A percentile compares a stretch with the other conserved stretches of the same genome.
Conservation (phyloP, 2,888 invertebrate species). For the Ypsolopha sequella region DNA sequence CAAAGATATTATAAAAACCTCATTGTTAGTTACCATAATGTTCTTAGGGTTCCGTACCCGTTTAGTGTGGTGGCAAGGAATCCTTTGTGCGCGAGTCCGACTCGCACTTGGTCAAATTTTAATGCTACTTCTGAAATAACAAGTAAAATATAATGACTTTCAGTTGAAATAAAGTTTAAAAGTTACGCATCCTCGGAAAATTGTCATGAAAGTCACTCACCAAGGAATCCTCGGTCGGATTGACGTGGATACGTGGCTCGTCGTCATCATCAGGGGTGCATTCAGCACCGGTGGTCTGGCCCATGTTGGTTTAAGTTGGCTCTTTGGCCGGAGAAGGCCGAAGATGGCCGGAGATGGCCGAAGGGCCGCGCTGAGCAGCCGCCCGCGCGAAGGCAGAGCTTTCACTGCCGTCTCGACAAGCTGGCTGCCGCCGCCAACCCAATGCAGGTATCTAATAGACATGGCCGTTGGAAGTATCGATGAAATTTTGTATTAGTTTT, state of each 20-base stretch:
- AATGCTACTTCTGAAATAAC: too few relatives aligned
- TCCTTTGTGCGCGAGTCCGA: too few relatives aligned
- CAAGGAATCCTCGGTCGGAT: slow-evolving; percentile 64
- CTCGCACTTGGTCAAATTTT: too few relatives aligned
- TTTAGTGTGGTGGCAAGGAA: too few relatives aligned
- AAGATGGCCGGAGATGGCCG: slow-evolving; percentile 18
- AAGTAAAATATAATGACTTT: too few relatives aligned
- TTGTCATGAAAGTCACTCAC: slow-evolving; percentile 35
- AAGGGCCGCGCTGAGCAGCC: slow-evolving; percentile 63
- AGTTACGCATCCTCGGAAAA: too few relatives aligned
- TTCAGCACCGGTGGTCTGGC: slow-evolving; percentile 63
- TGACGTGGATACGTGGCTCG: slow-evolving; percentile 62
- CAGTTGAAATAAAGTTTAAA: too few relatives aligned
- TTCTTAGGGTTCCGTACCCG: too few relatives aligned
- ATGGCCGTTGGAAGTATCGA: slow-evolving; percentile 1
- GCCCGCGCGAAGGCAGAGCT: slow-evolving; percentile 59
- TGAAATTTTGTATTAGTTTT: neutral
- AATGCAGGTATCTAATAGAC: slow-evolving; percentile 25
- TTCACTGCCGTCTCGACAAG: slow-evolving; percentile 42
- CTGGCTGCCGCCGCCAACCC: slow-evolving; percentile 27
- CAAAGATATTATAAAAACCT: too few relatives aligned
- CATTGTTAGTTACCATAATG: too few relatives aligned
- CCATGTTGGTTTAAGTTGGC: slow-evolving; percentile 49
- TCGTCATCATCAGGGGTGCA: slow-evolving; percentile 63
- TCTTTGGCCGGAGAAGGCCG: slow-evolving; percentile 12